Evolutionary conservation across 2,113 vertebrate species (phyloP), one percentile per base, ranked within the genome.

Genomic region (Cranoglanis bouderius): DNA sequence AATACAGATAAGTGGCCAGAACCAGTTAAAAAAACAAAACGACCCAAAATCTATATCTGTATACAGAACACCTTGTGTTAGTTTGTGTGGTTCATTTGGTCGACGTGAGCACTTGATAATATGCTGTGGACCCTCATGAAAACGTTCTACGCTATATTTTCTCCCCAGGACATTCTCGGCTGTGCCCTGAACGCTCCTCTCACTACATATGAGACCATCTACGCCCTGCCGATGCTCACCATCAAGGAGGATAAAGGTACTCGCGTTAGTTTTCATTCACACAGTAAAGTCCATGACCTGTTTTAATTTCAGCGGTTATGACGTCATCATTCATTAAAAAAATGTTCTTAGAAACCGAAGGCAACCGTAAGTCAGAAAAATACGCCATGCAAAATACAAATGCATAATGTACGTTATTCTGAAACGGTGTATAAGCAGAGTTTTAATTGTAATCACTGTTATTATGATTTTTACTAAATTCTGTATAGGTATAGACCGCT

Each of bases 171-270:
- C 87, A 96, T 99, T 32, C 96, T 99, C 0, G 98, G 98, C 0
- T 96, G 96, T 90, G 96, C 97, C 0, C 93, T 99, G 85, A 96
- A 93, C 5, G 98, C 98, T 8, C 98, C 98, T 29, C 93, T 99
- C 80, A 97, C 96, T 0, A 89, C 94, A 82, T 99, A 99, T 90
- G 97, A 97, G 88, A 94, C 97, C 75, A 96, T 99, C 10, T 98
- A 98, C 0, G 96, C 97, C 83, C 96, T 99, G 82, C 98, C 98
- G 38, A 99, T 99, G 98, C 96, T 99, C 85, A 98, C 98, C 57
- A 99, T 99, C 93, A 99, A 98, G 92, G 98, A 99, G 89, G 98
- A 99, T 89, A 99, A 99, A 98, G 98, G 98, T 99, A 97, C 59
- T 0, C 13, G 29, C 3, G 5, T n/a, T 24, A 1, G 18, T 9